phyloP scores from a whole-genome alignment of 2,888 invertebrate species.

The Mythimna loreyi region DNA sequence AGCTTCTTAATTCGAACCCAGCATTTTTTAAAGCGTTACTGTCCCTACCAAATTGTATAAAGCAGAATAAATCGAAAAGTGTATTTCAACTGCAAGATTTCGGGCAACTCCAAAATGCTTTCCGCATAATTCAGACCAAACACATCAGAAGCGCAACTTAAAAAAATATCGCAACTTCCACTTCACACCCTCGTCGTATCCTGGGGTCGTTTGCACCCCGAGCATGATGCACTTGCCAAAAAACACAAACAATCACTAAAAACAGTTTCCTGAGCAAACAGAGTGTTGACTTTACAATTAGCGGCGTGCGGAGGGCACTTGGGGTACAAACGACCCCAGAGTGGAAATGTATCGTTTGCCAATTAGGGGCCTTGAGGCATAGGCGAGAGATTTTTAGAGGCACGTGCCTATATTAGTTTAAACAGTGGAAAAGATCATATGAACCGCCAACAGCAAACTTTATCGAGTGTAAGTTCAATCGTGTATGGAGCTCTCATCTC shows the following conservation, averaged over 20 bases:
- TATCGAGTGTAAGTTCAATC: too few species aligned
- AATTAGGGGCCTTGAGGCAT: constrained; percentile 42
- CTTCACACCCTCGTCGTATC: constrained; percentile 49
- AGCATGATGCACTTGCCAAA: constrained; percentile 71
- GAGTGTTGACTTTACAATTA: constrained; percentile 82
- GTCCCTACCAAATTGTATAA: background rate
- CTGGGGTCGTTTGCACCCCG: constrained; percentile 35
- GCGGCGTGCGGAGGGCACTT: constrained; percentile 49
- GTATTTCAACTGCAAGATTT: background rate
- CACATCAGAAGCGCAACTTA: constrained; percentile 16
- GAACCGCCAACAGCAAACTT: background rate
- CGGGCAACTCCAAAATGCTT: background rate
- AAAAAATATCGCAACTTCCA: constrained; percentile 55
- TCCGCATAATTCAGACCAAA: constrained; percentile 13
- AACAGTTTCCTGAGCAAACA: constrained; percentile 66
- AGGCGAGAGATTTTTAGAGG: constrained; percentile 44
- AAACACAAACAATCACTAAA: constrained; percentile 77
- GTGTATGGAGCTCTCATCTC: too few species aligned
- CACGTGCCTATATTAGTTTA: constrained; percentile 42
- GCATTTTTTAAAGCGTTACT: background rate
- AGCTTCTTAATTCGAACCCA: background rate
- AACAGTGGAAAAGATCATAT: constrained; percentile 17
- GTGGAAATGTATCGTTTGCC: constrained; percentile 50
- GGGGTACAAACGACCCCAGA: constrained; percentile 52
- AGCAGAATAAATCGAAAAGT: background rate